These are phyloP conservation scores for Hesperia comma DNA, from an alignment of 2,888 invertebrate genomes.

Conservation along the genomic window DNA sequence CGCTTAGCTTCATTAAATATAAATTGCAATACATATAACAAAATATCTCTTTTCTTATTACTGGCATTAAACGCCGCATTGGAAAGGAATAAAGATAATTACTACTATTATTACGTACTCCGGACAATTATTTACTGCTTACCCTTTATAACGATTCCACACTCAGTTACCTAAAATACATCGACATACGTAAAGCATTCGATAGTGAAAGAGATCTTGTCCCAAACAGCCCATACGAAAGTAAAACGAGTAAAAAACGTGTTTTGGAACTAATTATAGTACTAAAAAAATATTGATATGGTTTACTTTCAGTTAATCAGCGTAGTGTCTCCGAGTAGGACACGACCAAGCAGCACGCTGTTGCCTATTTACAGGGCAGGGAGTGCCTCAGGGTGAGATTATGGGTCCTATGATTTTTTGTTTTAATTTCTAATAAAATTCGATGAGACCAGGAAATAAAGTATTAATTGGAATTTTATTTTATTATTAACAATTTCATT, in stretches of 20 bases:
- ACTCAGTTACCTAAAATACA: too few relatives aligned
- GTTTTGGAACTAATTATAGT: not conserved
- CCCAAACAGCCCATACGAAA: too few relatives aligned
- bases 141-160: too few relatives aligned
- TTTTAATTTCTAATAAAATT: too few relatives aligned
- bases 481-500: not conserved
- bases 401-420: not conserved
- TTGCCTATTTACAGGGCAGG: slow-evolving; percentile 74
- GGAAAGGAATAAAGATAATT: too few relatives aligned
- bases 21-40: not conserved
- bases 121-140: too few relatives aligned
- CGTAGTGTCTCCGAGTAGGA: slow-evolving; percentile 77
- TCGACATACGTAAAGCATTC: too few relatives aligned
- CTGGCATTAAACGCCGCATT: too few relatives aligned
- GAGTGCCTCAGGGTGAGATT: slow-evolving; percentile 70
- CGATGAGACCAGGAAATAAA: too few relatives aligned
- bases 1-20: not conserved
- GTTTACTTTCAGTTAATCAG: slow-evolving; percentile 66
- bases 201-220: too few relatives aligned
- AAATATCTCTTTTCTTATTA: not conserved
- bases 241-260: too few relatives aligned
- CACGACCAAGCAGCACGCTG: slow-evolving; percentile 73
- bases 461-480: not conserved
- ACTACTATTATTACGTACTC: too few relatives aligned
- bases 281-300: not conserved